Base-by-base conservation (phyloP, 2,888 invertebrate genomes). In the Amiota mariae region DNA sequence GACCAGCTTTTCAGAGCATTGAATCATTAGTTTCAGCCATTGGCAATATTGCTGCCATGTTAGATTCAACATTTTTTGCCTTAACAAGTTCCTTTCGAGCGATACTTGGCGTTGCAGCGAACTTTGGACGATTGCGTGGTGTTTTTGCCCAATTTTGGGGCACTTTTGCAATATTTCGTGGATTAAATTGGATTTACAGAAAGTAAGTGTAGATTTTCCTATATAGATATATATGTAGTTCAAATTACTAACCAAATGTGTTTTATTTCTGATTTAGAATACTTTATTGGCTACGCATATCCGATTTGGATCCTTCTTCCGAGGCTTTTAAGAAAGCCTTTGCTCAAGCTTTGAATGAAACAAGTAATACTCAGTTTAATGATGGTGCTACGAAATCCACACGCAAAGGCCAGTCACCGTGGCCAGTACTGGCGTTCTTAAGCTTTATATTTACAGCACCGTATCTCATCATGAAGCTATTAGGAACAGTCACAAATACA, bases 21-120 rank as follows among this genome's bases (percentile, higher is more conserved):
- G 98, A 98, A 90, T 95, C 97, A 71, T 91, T 98, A 20, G 96
- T 98, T 2, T 93, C 95, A 80, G 97, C 98, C 0, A 96, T 98
- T 79, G 95, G 95, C 18, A 98, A 98, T 71, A 93, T 99, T 2
- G 96, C 98, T 2, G 96, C 97, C 93, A 98, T 99, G 97, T 90
- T 99, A 73, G 98, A 98, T 87, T 98, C 98, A 24, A 98, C 98
- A 63, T 98, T 97, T 89, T 96, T 96, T 88, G 98, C 98, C 3
- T 93, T 99, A 85, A 97, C 97, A 20, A 98, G 96, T 89, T 98
- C 98, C 0, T 99, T 98, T 88, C 92, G 96, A 83, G 98, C 99
- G 71, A 96, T 99, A 78, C 91, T 99, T 70, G 97, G 98, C 75
- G 98, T 99, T 1, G 98, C 98, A 9, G 98, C 99, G 80, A 98